Base-by-base conservation (phyloP, 2,113 vertebrate species). In the Entomyzon cyanotis region DNA sequence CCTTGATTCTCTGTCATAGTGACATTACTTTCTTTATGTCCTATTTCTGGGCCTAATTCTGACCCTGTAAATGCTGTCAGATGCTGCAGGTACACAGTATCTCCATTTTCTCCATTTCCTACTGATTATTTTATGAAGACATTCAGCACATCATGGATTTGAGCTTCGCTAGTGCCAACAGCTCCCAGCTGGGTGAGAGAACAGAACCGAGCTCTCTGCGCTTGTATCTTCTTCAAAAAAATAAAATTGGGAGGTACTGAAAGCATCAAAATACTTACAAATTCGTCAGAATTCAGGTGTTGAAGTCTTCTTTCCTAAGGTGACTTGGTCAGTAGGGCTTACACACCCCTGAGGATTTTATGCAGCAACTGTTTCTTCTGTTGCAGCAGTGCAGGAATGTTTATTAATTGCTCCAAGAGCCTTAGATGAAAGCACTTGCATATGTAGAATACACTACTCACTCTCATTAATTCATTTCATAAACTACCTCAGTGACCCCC, bases 391-490 rank as follows among this genome's bases (percentile, higher is more conserved):
- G 37, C 46, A 35, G 44, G 6, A 47, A 19, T 42, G 10, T 63
- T 93, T 84, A 89, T 58, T 55, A 93, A 95, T 59, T 78, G n/a
- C 44, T 91, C 41, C 75, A 87, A 70, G 46, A 93, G 17, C 46
- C 33, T 80, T 24, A 67, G 56, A 94, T 84, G 59, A 94, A 84
- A 91, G n/a, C 53, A 60, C 58, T 64, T 69, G 67, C 65, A 91
- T 79, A 83, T 53, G 50, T 39, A 42, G 77, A 82, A 89, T 39
- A 53, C 35, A 46, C 69, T 60, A 44, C 79, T 73, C 88, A 15
- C 10, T 87, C 84, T 95, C 67, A 83, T 94, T 91, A 95, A 85
- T 91, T 83, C 53, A 62, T 65, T 93, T 62, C 49, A 52, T 69
- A 83, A 90, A 65, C 37, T 77, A 67, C 67, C 75, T 80, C 70